These are phyloP conservation scores for Ceratosolen solmsi DNA, from an alignment of 1,140 invertebrate species.

Conservation along the genomic window DNA sequence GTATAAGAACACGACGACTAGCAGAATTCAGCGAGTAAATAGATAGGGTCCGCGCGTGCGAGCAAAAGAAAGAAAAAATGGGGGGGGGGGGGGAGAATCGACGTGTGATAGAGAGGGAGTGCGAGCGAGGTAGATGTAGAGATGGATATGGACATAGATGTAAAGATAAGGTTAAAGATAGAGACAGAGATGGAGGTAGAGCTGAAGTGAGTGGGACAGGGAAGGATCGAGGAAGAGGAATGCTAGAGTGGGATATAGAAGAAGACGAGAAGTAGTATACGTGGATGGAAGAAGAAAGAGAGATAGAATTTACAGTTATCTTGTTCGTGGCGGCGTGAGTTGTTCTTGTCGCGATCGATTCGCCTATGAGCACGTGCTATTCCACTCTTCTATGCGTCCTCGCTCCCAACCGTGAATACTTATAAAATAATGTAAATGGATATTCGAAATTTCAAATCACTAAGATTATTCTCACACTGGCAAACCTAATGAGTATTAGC, in stretches of 20 bases:
- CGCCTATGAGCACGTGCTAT: conserved; percentile 50
- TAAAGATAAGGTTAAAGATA: background rate
- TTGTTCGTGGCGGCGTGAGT: conserved; percentile 20
- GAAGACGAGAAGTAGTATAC: background rate
- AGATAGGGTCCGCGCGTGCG: background rate
- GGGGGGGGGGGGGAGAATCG: background rate
- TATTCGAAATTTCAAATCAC: background rate
- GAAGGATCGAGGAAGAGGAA: background rate
- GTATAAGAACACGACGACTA: background rate
- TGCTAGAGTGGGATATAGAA: no score
- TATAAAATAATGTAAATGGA: background rate
- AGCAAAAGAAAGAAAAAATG: background rate
- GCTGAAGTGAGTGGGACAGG: background rate
- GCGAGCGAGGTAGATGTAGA: background rate
- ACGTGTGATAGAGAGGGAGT: background rate
- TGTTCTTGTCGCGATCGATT: conserved; percentile 50
- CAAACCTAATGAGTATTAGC: no score
- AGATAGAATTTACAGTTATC: conserved; percentile 46
- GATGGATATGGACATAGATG: no score
- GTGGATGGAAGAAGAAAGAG: conserved; percentile 39
- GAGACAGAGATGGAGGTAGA: background rate
- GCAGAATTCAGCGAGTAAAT: background rate
- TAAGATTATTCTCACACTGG: no score
- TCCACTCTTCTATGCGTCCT: conserved; percentile 22
- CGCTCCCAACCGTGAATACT: background rate